A percentile compares a stretch with the other conserved stretches of the same genome.
These are phyloP conservation scores for Aurelia aurita complex sp. Pacific DNA, from an alignment of 30 jellyfish, hydroid and myxozoan genomes.

Conservation along the genomic window DNA sequence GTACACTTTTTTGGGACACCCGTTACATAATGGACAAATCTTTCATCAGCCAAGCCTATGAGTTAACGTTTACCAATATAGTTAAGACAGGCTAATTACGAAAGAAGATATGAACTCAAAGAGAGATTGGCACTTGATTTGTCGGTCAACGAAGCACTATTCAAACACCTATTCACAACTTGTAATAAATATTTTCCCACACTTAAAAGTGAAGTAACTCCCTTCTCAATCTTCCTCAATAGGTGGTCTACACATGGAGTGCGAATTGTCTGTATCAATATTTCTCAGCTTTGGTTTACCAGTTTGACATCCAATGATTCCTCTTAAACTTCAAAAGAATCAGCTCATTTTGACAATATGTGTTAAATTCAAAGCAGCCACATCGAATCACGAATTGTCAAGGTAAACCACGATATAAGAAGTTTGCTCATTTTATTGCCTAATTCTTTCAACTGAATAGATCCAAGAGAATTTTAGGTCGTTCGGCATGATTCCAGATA, in stretches of 20 bases:
- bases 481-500: too few relatives aligned
- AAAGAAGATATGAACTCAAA: too few relatives aligned
- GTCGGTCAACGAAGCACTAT: neutral
- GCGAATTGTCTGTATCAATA: neutral
- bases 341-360: slow-evolving; percentile 3
- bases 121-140: neutral
- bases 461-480: too few relatives aligned
- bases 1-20: too few relatives aligned
- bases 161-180: neutral
- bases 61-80: too few relatives aligned
- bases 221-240: neutral
- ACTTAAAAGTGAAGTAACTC: neutral
- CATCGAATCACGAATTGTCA: neutral
- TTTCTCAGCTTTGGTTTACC: slow-evolving; percentile 6
- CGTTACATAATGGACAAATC: too few relatives aligned
- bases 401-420: neutral
- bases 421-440: too few relatives aligned
- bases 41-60: too few relatives aligned
- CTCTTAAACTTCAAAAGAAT: neutral
- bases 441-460: too few relatives aligned
- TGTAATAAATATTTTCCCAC: neutral
- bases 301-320: neutral
- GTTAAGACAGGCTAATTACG: too few relatives aligned
- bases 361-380: neutral
- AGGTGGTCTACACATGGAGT: slow-evolving; percentile 7